Base-by-base conservation (phyloP, 2,888 invertebrate genomes). In the Nebria salina region DNA sequence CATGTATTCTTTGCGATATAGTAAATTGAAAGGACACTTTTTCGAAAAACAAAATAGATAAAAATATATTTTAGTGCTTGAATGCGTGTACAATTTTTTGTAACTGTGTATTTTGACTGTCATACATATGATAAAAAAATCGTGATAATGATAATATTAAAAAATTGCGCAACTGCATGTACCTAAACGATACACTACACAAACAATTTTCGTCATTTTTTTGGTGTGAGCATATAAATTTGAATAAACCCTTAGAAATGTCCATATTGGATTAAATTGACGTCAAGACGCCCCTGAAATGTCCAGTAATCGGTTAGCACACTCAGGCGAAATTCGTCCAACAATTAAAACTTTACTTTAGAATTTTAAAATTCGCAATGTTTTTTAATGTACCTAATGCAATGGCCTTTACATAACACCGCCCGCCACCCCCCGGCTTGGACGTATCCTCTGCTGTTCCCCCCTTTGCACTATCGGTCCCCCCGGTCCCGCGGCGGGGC, bases 401-500 rank as follows among this genome's bases (percentile, higher is more conserved):
- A 80, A 41, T 80, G 75, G 75, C 80, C 75, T 80, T 80, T 80
- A 80, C 80, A 75, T 80, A 80, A 80, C 75, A 75, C 64, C 15
- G 15, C n/a, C 13, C 20, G n/a, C 43, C 5, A 34, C 13, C 75
- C 75, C 75, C 68, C 75, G 70, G 13, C 74, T 15, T 72, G n/a
- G 13, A 72, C 13, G 25, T 34, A 20, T 72, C 25, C 26, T 4
- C 34, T 34, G 26, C 73, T n/a, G 41, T 15, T 34, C 41, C 42
- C 68, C 68, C 68, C 68, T 25, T 68, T 73, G 73, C 73, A 41
- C 15, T 73, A 42, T 11, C n/a, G 26, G 5, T 11, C 76, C 15
- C 11, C 66, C 9, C 75, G 43, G 54, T 9, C 74, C 66, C 25
- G 41, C 65, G 8, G 65, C 66, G 26, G 80, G 70, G 54, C 80